Conservation (phyloP, 1,140 invertebrate species). For the Gonioctena quinquepunctata region DNA sequence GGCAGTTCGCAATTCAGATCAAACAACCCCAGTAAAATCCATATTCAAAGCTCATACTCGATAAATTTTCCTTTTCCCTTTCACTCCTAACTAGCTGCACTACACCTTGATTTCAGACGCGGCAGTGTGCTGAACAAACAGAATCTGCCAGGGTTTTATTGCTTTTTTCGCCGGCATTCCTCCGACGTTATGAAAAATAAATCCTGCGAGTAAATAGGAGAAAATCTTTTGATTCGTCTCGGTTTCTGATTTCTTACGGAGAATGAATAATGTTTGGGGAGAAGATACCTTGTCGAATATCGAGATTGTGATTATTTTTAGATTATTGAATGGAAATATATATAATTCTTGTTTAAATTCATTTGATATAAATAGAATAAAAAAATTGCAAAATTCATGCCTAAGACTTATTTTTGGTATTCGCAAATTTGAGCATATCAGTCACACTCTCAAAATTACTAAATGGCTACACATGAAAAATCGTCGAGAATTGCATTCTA, state of each 20-base stretch:
- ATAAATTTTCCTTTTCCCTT: not conserved
- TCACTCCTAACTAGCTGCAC: not conserved
- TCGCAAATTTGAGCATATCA: too few species aligned
- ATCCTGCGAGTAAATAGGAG: constrained; percentile 14
- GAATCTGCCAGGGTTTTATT: constrained; percentile 8
- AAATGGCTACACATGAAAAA: too few species aligned
- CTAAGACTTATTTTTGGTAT: too few species aligned
- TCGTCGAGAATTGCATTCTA: too few species aligned
- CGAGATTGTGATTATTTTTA: not conserved
- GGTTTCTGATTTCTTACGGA: not conserved
- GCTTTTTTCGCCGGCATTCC: constrained; percentile 7
- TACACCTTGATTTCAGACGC: not conserved
- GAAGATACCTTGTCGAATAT: not conserved
- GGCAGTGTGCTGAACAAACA: not conserved
- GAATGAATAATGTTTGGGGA: not conserved
- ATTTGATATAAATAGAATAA: too few species aligned
- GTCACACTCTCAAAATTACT: too few species aligned
- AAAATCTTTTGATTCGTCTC: constrained; percentile 3
- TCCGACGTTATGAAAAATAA: constrained; percentile 20
- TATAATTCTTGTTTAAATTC: too few species aligned
- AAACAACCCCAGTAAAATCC: not conserved
- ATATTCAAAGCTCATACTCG: not conserved
- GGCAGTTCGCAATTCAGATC: too few species aligned
- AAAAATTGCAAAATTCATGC: too few species aligned
- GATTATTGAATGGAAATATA: too few species aligned